Base-by-base conservation (phyloP, 2,113 vertebrate species). In the Chaenogobius annularis region DNA sequence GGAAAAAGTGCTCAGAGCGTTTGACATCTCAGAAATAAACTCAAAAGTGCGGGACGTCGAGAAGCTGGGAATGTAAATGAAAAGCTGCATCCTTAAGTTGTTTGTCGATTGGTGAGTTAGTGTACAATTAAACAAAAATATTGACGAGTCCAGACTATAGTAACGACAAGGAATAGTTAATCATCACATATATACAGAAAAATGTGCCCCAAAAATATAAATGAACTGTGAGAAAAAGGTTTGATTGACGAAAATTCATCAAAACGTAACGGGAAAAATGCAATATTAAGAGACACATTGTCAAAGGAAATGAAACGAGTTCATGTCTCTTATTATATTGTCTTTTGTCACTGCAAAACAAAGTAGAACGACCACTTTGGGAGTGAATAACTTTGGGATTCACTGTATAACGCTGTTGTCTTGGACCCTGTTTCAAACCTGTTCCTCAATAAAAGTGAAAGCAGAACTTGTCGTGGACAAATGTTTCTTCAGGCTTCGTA, bases 51-150 rank as follows among this genome's bases (percentile, higher is more conserved):
- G 14, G 70, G 2, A 54, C n/a, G 23, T 22, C 10, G 46, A 72
- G 23, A 63, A 40, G 19, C 40, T 47, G 63, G 85, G 81, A 85
- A 88, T 83, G 87, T 84, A 14, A 69, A 67, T 78, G 70, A 78
- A 59, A 26, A 82, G 72, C 72, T 78, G 69, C 80, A 66, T 47
- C 31, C 43, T 48, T 3, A 35, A 67, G 64, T 66, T 12, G 10
- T 80, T 78, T 31, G 68, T n/a, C 22, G 65, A 74, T 78, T 54
- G 55, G 8, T 66, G 19, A 3, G 19, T 69, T 79, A 85, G 72
- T 83, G 80, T 82, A 1, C 31, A 68, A 3, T 20, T 46, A 46
- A 46, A 2, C 7, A 1, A 40, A 40, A 40, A 40, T 40, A 40
- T 6, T 40, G 37, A 40, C 5, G 44, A 46, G 12, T 12, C 44